Evolutionary conservation across 64 coral and sea anemone species (phyloP).

Genomic region (Porites australiensis): DNA sequence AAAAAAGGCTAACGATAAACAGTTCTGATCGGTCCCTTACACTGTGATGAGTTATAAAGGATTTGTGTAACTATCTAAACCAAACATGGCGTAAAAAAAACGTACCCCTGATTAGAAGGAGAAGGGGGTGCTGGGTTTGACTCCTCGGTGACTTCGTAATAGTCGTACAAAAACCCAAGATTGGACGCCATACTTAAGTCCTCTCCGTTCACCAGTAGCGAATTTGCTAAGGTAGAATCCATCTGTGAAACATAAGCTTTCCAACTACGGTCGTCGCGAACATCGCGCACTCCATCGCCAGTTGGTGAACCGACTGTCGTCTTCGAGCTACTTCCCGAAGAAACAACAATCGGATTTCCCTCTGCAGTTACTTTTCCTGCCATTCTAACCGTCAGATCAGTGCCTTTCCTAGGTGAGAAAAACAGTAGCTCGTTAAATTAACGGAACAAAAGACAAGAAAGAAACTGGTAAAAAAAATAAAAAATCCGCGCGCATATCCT

Average conservation of each 20-base stretch:
- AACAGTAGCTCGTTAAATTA: not conserved
- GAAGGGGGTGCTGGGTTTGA: conserved; percentile 84
- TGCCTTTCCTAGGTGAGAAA: conserved; percentile 10
- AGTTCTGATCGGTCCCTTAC: not conserved
- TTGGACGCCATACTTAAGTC: conserved; percentile 87
- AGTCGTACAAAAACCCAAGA: conserved; percentile 92
- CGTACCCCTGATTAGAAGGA: conserved; percentile 80
- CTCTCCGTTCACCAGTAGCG: conserved; percentile 89
- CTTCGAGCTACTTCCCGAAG: conserved; percentile 69
- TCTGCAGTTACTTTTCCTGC: conserved; percentile 59
- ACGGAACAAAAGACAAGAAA: not conserved
- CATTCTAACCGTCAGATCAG: conserved; percentile 55
- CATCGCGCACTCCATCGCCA: conserved; percentile 31
- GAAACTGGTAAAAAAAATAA: not conserved
- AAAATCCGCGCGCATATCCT: conserved; percentile 9
- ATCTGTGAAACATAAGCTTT: conserved; percentile 91
- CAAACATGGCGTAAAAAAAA: conserved; percentile 21
- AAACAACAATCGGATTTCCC: conserved; percentile 78
- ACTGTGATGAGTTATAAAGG: no score
- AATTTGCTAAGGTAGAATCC: conserved; percentile 69
- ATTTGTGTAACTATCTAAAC: not conserved
- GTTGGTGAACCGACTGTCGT: conserved; percentile 28
- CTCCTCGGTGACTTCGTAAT: conserved; percentile 91
- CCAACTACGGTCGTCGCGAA: conserved; percentile 88
- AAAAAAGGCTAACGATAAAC: conserved; percentile 13